phyloP scores from a whole-genome alignment of 2,797 vertebrate genomes.

The Capromys pilorides region DNA sequence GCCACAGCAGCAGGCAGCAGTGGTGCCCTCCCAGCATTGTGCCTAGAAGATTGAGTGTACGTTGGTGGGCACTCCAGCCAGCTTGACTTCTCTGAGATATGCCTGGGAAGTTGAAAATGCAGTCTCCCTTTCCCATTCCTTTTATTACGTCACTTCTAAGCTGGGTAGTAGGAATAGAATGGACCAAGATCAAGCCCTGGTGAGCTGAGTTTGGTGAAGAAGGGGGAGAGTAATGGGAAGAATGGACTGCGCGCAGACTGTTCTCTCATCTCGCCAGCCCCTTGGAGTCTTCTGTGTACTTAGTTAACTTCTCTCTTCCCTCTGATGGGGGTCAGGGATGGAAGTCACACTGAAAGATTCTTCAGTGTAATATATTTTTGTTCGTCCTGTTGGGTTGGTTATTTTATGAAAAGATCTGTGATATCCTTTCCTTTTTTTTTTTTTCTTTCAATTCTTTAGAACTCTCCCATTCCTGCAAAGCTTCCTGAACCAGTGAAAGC shows the following conservation, averaged over 20 bases:
- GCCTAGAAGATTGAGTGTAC: background rate
- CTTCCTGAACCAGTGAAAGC: conserved; percentile 97
- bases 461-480: conserved; percentile 92
- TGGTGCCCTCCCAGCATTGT: background rate
- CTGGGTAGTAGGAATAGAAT: background rate
- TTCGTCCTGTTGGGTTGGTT: background rate
- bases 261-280: background rate
- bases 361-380: background rate
- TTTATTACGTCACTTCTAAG: background rate
- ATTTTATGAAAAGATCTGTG: conserved; percentile 26
- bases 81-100: background rate
- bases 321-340: background rate
- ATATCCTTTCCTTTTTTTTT: background rate
- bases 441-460: conserved; percentile 85
- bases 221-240: background rate
- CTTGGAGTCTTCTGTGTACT: background rate
- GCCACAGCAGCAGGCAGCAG: background rate
- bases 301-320: conserved; percentile 20
- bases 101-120: background rate
- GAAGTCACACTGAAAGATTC: background rate
- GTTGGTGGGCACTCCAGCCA: background rate
- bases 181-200: background rate
- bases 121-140: conserved; percentile 13
- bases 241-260: background rate
- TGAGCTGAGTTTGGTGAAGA: background rate